Evolutionary conservation across 2,888 invertebrate genomes (phyloP).

Genomic region (Thera obeliscata): DNA sequence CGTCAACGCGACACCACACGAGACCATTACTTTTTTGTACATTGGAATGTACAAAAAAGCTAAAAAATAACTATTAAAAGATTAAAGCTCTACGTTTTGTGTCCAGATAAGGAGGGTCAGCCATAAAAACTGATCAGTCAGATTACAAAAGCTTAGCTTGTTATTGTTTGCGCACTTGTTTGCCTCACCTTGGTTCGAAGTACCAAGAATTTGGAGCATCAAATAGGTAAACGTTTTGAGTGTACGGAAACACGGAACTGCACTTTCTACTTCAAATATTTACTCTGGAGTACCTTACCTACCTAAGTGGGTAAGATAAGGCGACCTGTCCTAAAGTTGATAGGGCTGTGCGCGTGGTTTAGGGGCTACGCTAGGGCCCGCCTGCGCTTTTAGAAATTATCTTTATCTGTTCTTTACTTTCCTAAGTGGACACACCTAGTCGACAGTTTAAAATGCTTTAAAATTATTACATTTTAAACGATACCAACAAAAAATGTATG

Average conservation of each 20-base stretch:
- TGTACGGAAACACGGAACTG: conserved; percentile 83
- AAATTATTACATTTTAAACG: conserved; percentile 36
- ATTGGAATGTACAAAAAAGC: conserved; percentile 23
- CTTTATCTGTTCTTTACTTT: conserved; percentile 62
- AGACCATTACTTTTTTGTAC: conserved; percentile 36
- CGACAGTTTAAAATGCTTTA: conserved; percentile 30
- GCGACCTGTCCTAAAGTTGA: conserved; percentile 72
- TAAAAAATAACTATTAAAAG: conserved; percentile 37
- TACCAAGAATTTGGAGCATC: conserved; percentile 70
- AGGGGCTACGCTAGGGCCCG: conserved; percentile 33
- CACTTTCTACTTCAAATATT: conserved; percentile 84
- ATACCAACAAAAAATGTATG: conserved; percentile 22
- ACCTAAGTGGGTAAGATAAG: conserved; percentile 76
- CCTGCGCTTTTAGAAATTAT: conserved; percentile 68
- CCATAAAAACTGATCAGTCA: conserved; percentile 43
- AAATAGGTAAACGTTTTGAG: conserved; percentile 69
- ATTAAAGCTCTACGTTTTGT: conserved; percentile 37
- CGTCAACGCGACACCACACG: conserved; percentile 23
- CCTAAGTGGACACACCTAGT: conserved; percentile 61
- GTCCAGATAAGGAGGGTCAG: conserved; percentile 35
- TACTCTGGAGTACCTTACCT: conserved; percentile 62
- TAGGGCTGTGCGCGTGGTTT: conserved; percentile 64
- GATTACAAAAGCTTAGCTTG: conserved; percentile 42
- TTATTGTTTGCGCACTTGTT: conserved; percentile 60
- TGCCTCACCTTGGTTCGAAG: conserved; percentile 56